These are phyloP conservation scores for Trichomycterus rosablanca DNA, from an alignment of 2,113 vertebrate species.

Conservation along the genomic window DNA sequence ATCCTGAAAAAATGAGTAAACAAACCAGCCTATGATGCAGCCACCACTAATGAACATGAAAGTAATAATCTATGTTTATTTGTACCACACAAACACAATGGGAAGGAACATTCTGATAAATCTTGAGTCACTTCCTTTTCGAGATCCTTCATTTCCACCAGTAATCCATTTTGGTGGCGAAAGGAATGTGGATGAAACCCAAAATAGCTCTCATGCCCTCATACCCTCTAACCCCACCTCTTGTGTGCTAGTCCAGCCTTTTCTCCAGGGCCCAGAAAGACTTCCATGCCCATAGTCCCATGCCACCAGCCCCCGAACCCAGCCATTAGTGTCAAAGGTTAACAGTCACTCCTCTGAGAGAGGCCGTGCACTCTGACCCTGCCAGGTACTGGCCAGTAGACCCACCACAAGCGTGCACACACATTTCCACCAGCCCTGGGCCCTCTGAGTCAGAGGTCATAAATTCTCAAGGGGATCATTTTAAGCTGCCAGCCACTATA, in stretches of 20 bases:
- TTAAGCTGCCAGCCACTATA: constrained; percentile 38
- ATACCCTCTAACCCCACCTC: constrained; percentile 31
- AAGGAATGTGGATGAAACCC: constrained; percentile 64
- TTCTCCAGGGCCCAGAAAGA: constrained; percentile 57
- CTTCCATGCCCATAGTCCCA: constrained; percentile 43
- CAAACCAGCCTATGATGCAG: too few species aligned
- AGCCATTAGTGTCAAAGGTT: constrained; percentile 66
- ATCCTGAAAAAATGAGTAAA: too few species aligned
- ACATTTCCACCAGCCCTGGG: constrained; percentile 17
- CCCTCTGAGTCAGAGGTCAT: constrained; percentile 44
- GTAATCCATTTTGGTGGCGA: constrained; percentile 57
- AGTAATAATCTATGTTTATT: too few species aligned
- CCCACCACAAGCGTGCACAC: constrained; percentile 53
- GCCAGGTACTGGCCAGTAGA: constrained; percentile 51
- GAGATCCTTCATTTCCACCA: constrained; percentile 29
- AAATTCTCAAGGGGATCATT: constrained; percentile 54
- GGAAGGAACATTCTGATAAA: too few species aligned
- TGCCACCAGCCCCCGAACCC: constrained; percentile 63
- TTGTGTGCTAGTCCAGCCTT: constrained; percentile 47
- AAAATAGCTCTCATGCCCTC: constrained; percentile 67
- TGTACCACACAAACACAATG: too few species aligned
- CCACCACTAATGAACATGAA: too few species aligned
- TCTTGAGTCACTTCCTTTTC: constrained; percentile 41
- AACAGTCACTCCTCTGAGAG: constrained; percentile 70
- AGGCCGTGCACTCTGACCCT: constrained; percentile 73